Conservation (phyloP, 2,113 vertebrate species). For the Pandion haliaetus region DNA sequence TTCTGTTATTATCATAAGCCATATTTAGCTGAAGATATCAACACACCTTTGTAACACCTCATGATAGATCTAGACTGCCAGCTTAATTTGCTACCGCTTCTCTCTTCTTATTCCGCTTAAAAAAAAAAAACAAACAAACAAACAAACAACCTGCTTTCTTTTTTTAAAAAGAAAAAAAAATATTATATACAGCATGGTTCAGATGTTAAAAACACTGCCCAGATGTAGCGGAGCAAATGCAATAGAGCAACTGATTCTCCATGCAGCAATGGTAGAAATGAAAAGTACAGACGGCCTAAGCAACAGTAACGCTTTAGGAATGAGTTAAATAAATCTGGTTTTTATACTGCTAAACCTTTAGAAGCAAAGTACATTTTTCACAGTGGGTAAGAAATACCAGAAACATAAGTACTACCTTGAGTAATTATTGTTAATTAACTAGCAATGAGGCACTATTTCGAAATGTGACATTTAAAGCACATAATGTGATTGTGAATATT, state of each 20-base stretch:
- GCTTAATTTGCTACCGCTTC: not conserved
- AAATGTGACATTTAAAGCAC: slow-evolving; percentile 70
- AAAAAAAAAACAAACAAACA: not conserved
- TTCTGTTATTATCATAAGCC: not conserved
- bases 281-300: not conserved
- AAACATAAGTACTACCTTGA: slow-evolving; percentile 47
- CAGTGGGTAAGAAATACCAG: slow-evolving; percentile 33
- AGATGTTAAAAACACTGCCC: not conserved
- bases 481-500: slow-evolving; percentile 71
- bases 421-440: slow-evolving; percentile 71
- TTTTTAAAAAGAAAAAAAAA: not conserved
- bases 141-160: not conserved
- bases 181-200: not conserved
- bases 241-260: not conserved
- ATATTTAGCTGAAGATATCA: not conserved
- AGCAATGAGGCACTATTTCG: slow-evolving; percentile 59
- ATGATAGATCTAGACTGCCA: not conserved
- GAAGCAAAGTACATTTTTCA: slow-evolving; percentile 30
- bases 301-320: not conserved
- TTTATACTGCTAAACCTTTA: not conserved
- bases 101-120: not conserved
- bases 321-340: not conserved
- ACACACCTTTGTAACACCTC: not conserved
- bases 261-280: not conserved
- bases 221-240: not conserved